These are phyloP conservation scores for Cuculus canorus DNA, from an alignment of 2,797 vertebrate genomes.

Conservation along the genomic window DNA sequence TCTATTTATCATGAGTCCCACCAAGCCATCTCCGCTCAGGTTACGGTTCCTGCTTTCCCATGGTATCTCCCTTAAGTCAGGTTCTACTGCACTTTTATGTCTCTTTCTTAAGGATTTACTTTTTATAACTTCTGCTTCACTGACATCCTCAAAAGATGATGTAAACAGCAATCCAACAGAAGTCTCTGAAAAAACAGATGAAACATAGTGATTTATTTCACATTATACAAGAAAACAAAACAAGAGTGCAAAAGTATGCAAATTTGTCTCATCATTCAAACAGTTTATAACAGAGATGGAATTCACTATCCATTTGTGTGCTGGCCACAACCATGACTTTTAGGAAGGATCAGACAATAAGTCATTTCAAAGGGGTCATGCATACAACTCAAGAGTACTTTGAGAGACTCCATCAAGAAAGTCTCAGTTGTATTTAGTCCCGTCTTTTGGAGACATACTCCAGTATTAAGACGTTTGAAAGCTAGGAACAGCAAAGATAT, in stretches of 20 bases:
- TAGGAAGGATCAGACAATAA: neutral
- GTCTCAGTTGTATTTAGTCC: neutral
- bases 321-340: neutral
- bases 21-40: conserved; percentile 75
- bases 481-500: neutral
- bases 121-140: conserved; percentile 74
- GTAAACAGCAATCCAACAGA: conserved; percentile 75
- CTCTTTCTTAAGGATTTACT: conserved; percentile 80
- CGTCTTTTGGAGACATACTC: neutral
- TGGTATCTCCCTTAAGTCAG: conserved; percentile 70
- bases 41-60: conserved; percentile 82
- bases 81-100: conserved; percentile 83
- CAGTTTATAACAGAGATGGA: neutral
- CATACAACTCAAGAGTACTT: neutral
- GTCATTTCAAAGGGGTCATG: neutral
- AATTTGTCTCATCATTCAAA: neutral
- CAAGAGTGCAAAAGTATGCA: neutral
- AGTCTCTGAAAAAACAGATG: conserved; percentile 68
- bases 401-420: neutral
- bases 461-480: neutral
- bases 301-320: neutral
- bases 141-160: conserved; percentile 70
- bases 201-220: neutral
- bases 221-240: neutral
- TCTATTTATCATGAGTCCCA: conserved; percentile 79